phyloP scores from a whole-genome alignment of 2,113 vertebrate genomes.

The Willisornis vidua region DNA sequence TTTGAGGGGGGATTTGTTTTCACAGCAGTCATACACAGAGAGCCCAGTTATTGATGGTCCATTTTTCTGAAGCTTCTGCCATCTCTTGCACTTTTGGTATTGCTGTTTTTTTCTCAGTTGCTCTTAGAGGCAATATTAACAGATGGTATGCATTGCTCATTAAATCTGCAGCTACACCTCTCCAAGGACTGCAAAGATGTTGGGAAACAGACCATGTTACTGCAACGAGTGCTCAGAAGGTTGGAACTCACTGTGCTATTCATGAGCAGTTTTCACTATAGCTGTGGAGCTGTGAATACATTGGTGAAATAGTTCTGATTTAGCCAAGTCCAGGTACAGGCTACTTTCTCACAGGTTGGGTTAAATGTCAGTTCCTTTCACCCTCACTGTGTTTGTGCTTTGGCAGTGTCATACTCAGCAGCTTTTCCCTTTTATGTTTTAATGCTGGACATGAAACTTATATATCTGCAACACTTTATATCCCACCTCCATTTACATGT shows the following conservation, averaged over 20 bases:
- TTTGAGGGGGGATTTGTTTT: neutral
- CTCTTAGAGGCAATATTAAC: conserved; percentile 65
- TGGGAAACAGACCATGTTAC: conserved; percentile 58
- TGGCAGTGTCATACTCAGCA: neutral
- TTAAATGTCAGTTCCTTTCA: neutral
- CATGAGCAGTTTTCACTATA: neutral
- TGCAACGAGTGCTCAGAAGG: conserved; percentile 17
- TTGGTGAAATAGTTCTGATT: neutral
- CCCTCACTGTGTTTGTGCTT: neutral
- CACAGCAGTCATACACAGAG: neutral
- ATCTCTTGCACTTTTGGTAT: neutral
- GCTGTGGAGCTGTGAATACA: conserved; percentile 32
- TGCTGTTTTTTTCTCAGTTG: conserved; percentile 52
- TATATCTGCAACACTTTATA: neutral
- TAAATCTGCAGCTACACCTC: conserved; percentile 66
- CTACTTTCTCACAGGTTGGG: neutral
- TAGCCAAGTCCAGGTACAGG: neutral
- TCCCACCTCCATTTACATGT: neutral
- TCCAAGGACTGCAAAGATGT: conserved; percentile 57
- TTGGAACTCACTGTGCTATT: conserved; percentile 30
- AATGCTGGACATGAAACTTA: neutral
- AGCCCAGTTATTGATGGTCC: neutral
- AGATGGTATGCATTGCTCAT: conserved; percentile 71
- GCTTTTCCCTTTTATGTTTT: neutral
- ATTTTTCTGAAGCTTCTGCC: conserved; percentile 33